A percentile compares a stretch with the other conserved stretches of the same genome.
These are phyloP conservation scores for Eulacestoma nigropectus DNA, from an alignment of 2,113 vertebrate species.

Conservation along the genomic window DNA sequence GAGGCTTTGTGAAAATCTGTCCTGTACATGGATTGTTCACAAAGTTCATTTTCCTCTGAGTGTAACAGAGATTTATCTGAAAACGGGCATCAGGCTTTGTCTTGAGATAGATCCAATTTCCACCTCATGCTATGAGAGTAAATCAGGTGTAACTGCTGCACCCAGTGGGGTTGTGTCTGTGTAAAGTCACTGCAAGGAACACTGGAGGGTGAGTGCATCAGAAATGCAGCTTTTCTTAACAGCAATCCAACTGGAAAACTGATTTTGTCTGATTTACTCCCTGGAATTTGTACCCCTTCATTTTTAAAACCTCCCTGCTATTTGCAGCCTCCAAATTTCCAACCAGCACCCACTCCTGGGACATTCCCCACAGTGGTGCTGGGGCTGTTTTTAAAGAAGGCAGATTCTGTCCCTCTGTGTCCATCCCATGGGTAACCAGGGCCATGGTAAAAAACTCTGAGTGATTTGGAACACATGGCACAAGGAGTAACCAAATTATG, in stretches of 20 bases:
- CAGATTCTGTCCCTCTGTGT: not conserved
- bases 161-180: not conserved
- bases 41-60: not conserved
- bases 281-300: not conserved
- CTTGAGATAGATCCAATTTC: not conserved
- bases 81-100: not conserved
- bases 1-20: not conserved
- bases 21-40: not conserved
- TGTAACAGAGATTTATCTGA: not conserved
- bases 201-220: not conserved
- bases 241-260: not conserved
- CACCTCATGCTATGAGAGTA: not conserved
- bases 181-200: not conserved
- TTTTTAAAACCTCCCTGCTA: not conserved
- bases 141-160: not conserved
- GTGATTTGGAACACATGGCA: not conserved
- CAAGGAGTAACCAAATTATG: not conserved
- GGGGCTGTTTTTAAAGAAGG: not conserved
- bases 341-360: not conserved
- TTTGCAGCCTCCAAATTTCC: not conserved
- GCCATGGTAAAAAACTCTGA: not conserved
- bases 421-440: not conserved
- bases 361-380: fast-evolving
- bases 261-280: not conserved
- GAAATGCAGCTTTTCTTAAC: not conserved